phyloP scores from a whole-genome alignment of 2,888 invertebrate species.

The Metalampra italica region DNA sequence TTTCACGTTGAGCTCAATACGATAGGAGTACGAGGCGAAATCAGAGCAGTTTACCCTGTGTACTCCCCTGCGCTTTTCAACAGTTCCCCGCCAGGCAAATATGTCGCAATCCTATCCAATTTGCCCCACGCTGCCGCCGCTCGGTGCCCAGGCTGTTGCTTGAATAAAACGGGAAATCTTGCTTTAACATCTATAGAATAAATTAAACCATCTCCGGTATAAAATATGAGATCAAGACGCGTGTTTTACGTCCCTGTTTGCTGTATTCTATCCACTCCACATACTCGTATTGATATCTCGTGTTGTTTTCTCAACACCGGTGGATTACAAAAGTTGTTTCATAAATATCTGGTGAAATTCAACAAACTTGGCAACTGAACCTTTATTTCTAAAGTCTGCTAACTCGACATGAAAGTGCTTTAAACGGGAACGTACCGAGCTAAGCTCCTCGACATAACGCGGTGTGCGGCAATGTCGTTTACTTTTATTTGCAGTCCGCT shows the following conservation, averaged over 20 bases:
- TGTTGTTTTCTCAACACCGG: not conserved
- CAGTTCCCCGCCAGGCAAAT: conserved; percentile 63
- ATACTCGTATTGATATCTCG: conserved; percentile 11
- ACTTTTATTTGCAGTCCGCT: conserved; percentile 34
- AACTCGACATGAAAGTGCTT: conserved; percentile 13
- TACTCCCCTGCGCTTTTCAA: conserved; percentile 61
- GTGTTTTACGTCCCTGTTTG: conserved; percentile 22
- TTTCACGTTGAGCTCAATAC: conserved; percentile 46
- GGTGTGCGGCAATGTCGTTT: conserved; percentile 32
- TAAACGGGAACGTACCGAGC: conserved; percentile 12
- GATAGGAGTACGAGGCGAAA: conserved; percentile 50
- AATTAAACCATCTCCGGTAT: conserved; percentile 57
- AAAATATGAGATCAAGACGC: conserved; percentile 36
- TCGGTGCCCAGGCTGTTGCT: conserved; percentile 42
- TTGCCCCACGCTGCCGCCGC: conserved; percentile 64
- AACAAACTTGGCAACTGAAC: not conserved
- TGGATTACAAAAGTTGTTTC: not conserved
- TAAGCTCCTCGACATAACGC: conserved; percentile 16
- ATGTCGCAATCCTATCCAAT: conserved; percentile 74
- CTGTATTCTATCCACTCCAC: conserved; percentile 2
- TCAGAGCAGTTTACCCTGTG: conserved; percentile 60
- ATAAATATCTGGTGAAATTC: not conserved
- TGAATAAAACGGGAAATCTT: conserved; percentile 71
- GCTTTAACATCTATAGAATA: conserved; percentile 56
- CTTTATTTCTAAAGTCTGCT: conserved; percentile 4